Percentiles rank a stretch among this genome's conserved stretches.
These are phyloP conservation scores for Sander vitreus DNA, from an alignment of 2,113 vertebrate species.

Conservation along the genomic window DNA sequence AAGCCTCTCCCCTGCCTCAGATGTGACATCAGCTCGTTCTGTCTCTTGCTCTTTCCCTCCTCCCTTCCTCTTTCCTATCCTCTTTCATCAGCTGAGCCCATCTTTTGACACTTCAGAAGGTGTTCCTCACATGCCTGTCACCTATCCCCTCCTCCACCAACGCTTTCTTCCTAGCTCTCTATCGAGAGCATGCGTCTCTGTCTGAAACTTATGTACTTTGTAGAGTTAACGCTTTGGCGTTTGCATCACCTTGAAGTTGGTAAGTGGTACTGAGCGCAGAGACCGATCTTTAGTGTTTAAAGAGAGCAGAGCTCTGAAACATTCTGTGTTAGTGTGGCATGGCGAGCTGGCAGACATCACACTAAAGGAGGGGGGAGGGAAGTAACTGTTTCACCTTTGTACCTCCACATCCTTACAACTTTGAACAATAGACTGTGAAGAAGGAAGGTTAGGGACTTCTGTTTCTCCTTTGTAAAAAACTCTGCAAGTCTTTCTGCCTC, in stretches of 20 bases:
- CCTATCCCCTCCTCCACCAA: slow-evolving; percentile 77
- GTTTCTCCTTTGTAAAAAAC: slow-evolving; percentile 41
- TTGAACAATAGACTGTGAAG: slow-evolving; percentile 62
- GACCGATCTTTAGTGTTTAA: slow-evolving; percentile 76
- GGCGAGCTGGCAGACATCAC: slow-evolving; percentile 67
- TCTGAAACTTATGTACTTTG: slow-evolving; percentile 86
- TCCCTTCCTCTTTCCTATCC: slow-evolving; percentile 77
- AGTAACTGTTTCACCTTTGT: slow-evolving; percentile 69
- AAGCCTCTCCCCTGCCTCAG: slow-evolving; percentile 75
- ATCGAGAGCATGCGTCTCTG: slow-evolving; percentile 76
- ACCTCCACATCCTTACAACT: slow-evolving; percentile 56
- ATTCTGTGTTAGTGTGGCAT: slow-evolving; percentile 59
- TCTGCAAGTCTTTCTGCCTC: slow-evolving; percentile 13
- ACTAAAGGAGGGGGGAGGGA: slow-evolving; percentile 47
- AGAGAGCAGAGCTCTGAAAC: slow-evolving; percentile 68
- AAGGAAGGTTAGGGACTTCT: slow-evolving; percentile 56
- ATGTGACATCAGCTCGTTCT: slow-evolving; percentile 82
- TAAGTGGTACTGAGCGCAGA: slow-evolving; percentile 82
- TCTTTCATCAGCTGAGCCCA: slow-evolving; percentile 82
- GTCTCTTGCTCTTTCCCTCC: slow-evolving; percentile 74
- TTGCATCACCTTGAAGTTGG: slow-evolving; percentile 83
- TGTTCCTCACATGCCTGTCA: slow-evolving; percentile 82
- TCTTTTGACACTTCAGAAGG: slow-evolving; percentile 86
- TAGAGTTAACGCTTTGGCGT: slow-evolving; percentile 82
- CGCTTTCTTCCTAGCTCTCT: slow-evolving; percentile 76